These are phyloP conservation scores for Siderastrea siderea DNA, from an alignment of 92 coral and sea anemone genomes.

Conservation along the genomic window DNA sequence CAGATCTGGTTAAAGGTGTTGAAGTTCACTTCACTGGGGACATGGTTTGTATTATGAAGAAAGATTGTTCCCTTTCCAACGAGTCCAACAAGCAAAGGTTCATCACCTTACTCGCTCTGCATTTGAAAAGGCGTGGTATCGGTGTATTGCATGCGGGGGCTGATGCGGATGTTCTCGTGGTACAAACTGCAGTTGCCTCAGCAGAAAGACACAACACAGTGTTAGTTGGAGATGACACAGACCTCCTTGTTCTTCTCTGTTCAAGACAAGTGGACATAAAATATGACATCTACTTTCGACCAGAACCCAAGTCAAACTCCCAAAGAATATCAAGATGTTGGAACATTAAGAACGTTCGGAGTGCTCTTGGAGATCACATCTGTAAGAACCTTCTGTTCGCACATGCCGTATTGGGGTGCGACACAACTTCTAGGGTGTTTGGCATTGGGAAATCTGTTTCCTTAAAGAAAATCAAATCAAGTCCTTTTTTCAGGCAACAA, in stretches of 20 bases:
- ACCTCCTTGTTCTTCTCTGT: background rate
- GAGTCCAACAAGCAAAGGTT: no score
- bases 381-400: background rate
- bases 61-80: no score
- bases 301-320: background rate
- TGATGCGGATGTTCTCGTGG: no score
- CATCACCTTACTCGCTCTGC: no score
- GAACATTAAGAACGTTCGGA: background rate
- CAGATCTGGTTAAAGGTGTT: no score
- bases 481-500: slow-evolving; percentile 21
- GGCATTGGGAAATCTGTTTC: background rate
- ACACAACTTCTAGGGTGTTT: background rate
- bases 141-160: no score
- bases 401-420: background rate
- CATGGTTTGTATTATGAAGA: no score
- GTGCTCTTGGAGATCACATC: background rate
- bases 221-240: background rate
- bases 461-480: background rate
- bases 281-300: background rate
- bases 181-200: no score
- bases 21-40: no score
- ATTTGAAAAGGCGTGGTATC: no score
- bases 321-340: no score
- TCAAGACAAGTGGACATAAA: background rate
- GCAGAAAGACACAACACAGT: no score